Evolutionary conservation across 2,113 vertebrate genomes (phyloP).

Genomic region (Solea solea): DNA sequence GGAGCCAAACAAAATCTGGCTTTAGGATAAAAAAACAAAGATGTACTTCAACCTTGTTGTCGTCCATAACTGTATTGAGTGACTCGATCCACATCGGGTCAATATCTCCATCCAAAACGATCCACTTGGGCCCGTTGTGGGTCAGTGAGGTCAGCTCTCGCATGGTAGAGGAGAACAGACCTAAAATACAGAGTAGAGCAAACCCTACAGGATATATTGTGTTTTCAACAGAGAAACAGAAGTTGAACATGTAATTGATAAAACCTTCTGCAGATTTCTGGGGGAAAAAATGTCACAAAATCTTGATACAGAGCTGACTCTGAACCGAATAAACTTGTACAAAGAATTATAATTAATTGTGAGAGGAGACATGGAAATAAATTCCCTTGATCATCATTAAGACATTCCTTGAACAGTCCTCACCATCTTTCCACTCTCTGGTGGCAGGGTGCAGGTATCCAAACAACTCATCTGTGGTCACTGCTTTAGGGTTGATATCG

Average conservation of each 20-base stretch:
- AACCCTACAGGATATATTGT: not conserved
- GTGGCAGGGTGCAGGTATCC: slow-evolving; percentile 82
- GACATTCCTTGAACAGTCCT: not conserved
- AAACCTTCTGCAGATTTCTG: not conserved
- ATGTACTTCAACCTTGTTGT: slow-evolving; percentile 78
- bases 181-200: slow-evolving; percentile 42
- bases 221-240: not conserved
- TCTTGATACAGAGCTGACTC: not conserved
- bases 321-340: slow-evolving; percentile 11
- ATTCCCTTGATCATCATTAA: slow-evolving; percentile 23
- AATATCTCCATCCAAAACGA: slow-evolving; percentile 82
- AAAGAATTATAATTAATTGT: slow-evolving; percentile 28
- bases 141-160: slow-evolving; percentile 77
- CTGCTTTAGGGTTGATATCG: slow-evolving; percentile 80
- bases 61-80: slow-evolving; percentile 84
- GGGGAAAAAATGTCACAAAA: not conserved
- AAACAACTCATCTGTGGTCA: slow-evolving; percentile 81
- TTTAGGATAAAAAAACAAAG: not conserved
- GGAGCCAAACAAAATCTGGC: not conserved
- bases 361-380: slow-evolving; percentile 13
- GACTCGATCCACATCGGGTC: slow-evolving; percentile 84
- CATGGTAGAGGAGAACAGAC: slow-evolving; percentile 82
- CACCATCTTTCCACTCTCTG: slow-evolving; percentile 84
- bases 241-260: not conserved
- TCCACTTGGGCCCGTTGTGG: slow-evolving; percentile 80